Evolutionary conservation across 2,113 vertebrate genomes (phyloP).

Genomic region (Callorhinus ursinus): DNA sequence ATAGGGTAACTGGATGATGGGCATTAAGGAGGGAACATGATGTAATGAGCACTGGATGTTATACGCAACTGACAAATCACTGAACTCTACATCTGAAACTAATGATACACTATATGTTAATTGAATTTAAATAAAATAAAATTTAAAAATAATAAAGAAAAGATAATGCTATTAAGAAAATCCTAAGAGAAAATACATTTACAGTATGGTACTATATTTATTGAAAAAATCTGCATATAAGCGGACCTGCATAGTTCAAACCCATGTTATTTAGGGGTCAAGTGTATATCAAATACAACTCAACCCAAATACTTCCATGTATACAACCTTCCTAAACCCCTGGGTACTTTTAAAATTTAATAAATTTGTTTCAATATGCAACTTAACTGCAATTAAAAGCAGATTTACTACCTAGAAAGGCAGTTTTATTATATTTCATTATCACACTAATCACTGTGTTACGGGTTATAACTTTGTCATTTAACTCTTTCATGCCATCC

Average conservation of each 20-base stretch:
- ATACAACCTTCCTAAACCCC: background rate
- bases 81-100: background rate
- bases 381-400: background rate
- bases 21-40: background rate
- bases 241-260: background rate
- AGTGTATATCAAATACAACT: conserved; percentile 3
- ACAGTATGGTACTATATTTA: background rate
- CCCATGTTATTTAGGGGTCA: background rate
- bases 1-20: no score
- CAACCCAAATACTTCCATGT: background rate
- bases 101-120: background rate
- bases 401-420: background rate
- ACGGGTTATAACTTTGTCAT: background rate
- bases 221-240: background rate
- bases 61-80: background rate
- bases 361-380: background rate
- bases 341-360: background rate
- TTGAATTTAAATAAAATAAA: background rate
- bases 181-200: background rate
- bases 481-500: background rate
- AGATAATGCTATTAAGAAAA: background rate
- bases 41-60: background rate
- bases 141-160: background rate
- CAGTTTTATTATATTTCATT: background rate
- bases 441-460: background rate